Evolutionary conservation across 2,888 invertebrate genomes (phyloP), one percentile per base, ranked within the genome.

Genomic region (Limnephilus lunatus): DNA sequence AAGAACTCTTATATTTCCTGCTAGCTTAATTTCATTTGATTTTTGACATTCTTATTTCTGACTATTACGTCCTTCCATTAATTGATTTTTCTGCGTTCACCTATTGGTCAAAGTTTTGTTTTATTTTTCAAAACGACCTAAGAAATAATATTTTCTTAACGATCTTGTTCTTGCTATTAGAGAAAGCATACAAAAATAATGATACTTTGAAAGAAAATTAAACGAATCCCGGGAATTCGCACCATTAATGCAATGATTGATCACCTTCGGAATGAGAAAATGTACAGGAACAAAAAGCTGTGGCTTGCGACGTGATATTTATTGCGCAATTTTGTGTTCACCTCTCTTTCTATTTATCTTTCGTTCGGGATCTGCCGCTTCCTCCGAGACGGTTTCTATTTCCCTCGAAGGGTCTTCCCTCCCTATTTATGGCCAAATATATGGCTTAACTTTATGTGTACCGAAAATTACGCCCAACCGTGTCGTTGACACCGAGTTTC

Each of bases 241-340:
- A 39, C 85, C n/a, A 14, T 30, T 35, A 86, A 44, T 86, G 14
- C n/a, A 39, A 86, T 86, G 44, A 86, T 44, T 44, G 85, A 85
- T 85, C 39, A 32, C 85, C 85, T 39, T 30, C 48, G 39, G 85
- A 14, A 86, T 30, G 44, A 19, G 44, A 44, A 44, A 86, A n/a
- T 25, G 85, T 86, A 86, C 44, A 44, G 39, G 48, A 86, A 86
- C 85, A 48, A 86, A 86, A 44, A 86, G 3, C 85, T n/a, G 83
- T 32, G 83, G 31, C 83, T 83, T 15, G 83, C 85, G 48, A 35
- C 25, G 85, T 39, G 30, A 86, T 86, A 86, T 86, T 86, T 86
- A 86, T 86, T 86, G 85, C 44, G 15, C 44, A 86, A 86, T 44
- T 44, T 44, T 83, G 83, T 86, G 85, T 86, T 86, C 85, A n/a